Evolutionary conservation across 2,113 vertebrate genomes (phyloP).

Genomic region (Neolamprologus toae): DNA sequence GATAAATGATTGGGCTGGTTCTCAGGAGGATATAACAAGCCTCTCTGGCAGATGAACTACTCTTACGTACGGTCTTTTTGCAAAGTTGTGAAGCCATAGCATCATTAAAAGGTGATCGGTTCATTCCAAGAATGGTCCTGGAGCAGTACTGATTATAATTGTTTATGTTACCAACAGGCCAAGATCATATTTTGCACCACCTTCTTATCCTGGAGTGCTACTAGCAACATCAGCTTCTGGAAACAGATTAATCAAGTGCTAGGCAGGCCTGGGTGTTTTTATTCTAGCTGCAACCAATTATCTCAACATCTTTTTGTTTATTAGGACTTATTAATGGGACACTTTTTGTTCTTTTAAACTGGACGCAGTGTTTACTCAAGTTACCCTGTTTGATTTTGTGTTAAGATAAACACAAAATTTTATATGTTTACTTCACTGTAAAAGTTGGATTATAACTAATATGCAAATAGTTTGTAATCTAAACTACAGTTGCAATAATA

Average conservation of each 20-base stretch:
- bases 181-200: background rate
- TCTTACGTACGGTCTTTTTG: background rate
- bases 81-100: background rate
- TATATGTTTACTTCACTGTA: background rate
- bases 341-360: background rate
- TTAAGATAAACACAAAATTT: background rate
- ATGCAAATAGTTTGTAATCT: background rate
- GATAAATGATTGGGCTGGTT: background rate
- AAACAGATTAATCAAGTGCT: background rate
- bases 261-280: background rate
- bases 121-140: background rate
- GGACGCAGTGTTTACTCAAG: background rate
- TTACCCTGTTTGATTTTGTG: background rate
- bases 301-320: background rate
- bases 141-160: background rate
- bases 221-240: background rate
- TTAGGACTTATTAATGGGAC: background rate
- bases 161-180: background rate
- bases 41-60: background rate
- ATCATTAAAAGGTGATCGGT: background rate
- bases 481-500: background rate
- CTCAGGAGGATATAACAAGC: background rate
- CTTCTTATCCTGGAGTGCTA: background rate
- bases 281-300: background rate
- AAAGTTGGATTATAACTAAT: background rate